Evolutionary conservation across 1,140 invertebrate genomes (phyloP), one percentile per base, ranked within the genome.

Genomic region (Aradophagus sp.): DNA sequence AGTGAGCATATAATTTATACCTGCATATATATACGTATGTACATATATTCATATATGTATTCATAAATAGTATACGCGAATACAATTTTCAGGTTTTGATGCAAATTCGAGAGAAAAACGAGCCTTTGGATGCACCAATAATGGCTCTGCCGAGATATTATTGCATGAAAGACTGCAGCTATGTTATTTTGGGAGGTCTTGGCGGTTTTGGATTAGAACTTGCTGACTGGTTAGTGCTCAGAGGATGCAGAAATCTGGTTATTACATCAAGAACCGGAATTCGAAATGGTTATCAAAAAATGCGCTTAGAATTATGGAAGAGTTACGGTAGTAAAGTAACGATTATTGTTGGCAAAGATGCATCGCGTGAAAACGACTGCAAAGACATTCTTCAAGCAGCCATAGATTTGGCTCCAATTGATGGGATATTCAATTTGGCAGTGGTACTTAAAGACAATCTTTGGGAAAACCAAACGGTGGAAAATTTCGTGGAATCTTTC

Each of bases 191-290:
- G 29, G 89, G 93, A 26, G 94, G 94, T 52, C 82, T 95, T 0
- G 93, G 93, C 36, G 93, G 93, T 14, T 92, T 95, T 77, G 94
- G 93, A 16, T 83, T 95, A 1, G 93, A 95, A 80, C 78, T 95
- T 29, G 87, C 88, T 1, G 88, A 93, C 56, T 95, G 93, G 93
- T 70, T 95, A 32, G 82, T 93, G n/a, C 77, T 90, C 10, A 85
- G 92, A 44, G 92, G 93, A 3, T 91, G 90, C 1, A 87, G 75
- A 45, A 89, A 90, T 45, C 36, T 95, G 1, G 84, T 95, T 0
- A 80, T 95, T 0, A 92, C 90, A 0, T 93, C 92, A 3, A 85
- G 93, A 47, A 87, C 84, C 13, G 92, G 92, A 5, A 77, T 93
- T 0, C 84, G 78, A 16, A 90, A 87, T 65, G 92, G 92, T 1